Evolutionary conservation across 2,888 invertebrate genomes (phyloP).

Genomic region (Polymixis flavicincta): DNA sequence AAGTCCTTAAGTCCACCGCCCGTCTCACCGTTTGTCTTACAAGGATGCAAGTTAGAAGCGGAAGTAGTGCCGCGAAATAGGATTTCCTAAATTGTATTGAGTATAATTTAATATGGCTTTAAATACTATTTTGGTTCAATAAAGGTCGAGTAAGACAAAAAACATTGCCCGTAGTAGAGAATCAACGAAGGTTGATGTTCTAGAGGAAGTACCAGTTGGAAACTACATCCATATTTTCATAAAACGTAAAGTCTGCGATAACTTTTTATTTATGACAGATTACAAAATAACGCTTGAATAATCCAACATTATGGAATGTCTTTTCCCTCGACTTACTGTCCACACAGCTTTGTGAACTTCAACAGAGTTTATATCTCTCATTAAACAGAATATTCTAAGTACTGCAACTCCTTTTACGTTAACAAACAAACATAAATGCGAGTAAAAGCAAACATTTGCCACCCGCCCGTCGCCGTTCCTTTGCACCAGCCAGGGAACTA

Average conservation of each 20-base stretch:
- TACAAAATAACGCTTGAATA: not conserved
- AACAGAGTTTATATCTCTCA: slow-evolving; percentile 18
- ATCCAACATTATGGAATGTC: not conserved
- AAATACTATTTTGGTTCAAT: not conserved
- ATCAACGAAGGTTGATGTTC: not conserved
- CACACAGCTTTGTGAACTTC: not conserved
- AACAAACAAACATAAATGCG: slow-evolving; percentile 51
- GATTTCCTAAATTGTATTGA: not conserved
- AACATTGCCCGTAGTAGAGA: not conserved
- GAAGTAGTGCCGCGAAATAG: not conserved
- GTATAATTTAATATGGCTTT: not conserved
- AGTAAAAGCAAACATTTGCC: slow-evolving; percentile 51
- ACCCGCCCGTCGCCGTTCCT: slow-evolving; percentile 53
- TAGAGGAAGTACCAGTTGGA: not conserved
- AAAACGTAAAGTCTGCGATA: not conserved
- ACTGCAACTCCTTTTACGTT: slow-evolving; percentile 51
- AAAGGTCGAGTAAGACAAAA: not conserved
- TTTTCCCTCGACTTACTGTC: not conserved
- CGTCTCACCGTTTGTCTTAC: slow-evolving; percentile 63
- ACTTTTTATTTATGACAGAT: not conserved
- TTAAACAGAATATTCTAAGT: slow-evolving; percentile 35
- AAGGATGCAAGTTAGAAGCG: slow-evolving; percentile 52
- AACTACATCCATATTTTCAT: not conserved
- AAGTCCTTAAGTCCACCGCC: slow-evolving; percentile 70
- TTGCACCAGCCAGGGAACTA: slow-evolving; percentile 62